Evolutionary conservation across 92 coral and sea anemone species (phyloP), one percentile per base, ranked within the genome.

Genomic region (Heliopora coerulea): DNA sequence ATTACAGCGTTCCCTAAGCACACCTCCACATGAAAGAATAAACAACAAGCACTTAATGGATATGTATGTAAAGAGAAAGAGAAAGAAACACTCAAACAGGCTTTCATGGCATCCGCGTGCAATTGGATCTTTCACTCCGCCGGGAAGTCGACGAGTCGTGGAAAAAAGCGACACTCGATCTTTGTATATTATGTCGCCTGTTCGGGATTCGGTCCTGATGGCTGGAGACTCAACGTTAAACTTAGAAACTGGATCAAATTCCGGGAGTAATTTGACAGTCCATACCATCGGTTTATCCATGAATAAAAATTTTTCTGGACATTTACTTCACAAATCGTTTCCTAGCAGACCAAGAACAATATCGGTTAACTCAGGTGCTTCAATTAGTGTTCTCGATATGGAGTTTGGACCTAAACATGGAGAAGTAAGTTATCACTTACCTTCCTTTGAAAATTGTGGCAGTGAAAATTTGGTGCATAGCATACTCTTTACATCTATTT

Each of bases 51-150:
- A 49, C 24, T 30, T 69, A n/a, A 35, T 69, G 28, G 76, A 69
- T 28, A 69, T 52, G 76, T 52, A 49, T 20, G 15, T 69, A 0
- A 69, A 35, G 30, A 66, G 57, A 46, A 41, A 34, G 18, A 66
- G 32, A 46, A 27, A 27, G 28, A 49, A 69, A 35, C 14, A 30
- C 14, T 24, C 76, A 1, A 49, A 69, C 44, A 69, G 76, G 29
- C 28, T 6, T 1, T 69, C 76, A 49, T 66, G 73, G 73, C 76
- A 69, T 29, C 62, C 76, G 3, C 46, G 49, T 34, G 76, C 76
- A 14, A 69, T 69, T 21, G 76, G 76, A 0, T 69, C 76, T 17
- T 69, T 69, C 30, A 69, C 76, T 49, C 76, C 76, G 54, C 76
- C 49, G 33, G 49, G 62, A 24, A 25, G 30, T 52, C 76, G 76